These are phyloP conservation scores for Archilochus colubris DNA, from an alignment of 2,113 vertebrate species.

Conservation along the genomic window DNA sequence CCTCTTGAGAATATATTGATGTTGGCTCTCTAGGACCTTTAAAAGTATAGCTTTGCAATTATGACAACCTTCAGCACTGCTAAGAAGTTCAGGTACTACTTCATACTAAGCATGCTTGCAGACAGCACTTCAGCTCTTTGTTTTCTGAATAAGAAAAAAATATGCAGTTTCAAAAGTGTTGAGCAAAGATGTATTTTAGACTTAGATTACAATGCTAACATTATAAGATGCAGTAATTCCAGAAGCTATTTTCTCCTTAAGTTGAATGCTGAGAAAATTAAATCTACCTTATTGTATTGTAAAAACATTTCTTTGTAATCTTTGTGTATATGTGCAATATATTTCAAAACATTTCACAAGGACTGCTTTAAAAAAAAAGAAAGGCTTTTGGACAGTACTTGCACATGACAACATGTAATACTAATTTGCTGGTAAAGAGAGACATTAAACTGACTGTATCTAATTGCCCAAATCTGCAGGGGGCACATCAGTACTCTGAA, in stretches of 20 bases:
- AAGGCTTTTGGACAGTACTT: neutral
- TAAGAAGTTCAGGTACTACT: neutral
- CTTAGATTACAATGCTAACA: neutral
- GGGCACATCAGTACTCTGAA: neutral
- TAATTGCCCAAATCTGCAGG: neutral
- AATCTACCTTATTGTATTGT: neutral
- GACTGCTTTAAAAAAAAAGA: neutral
- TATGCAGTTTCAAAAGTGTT: neutral
- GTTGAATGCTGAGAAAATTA: neutral
- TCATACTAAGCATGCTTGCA: neutral
- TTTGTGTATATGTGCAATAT: neutral
- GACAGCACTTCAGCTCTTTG: neutral
- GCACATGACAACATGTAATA: neutral
- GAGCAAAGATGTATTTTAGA: neutral
- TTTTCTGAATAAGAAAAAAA: neutral
- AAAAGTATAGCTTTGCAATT: neutral
- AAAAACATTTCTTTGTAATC: neutral
- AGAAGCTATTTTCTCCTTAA: neutral
- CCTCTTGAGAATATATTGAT: neutral
- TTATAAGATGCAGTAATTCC: neutral
- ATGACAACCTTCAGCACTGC: neutral
- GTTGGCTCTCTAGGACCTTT: neutral
- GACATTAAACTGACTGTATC: neutral
- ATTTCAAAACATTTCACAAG: neutral
- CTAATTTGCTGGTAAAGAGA: neutral